Conservation (phyloP, 2,797 vertebrate species). For the Gephyroberyx darwinii region DNA sequence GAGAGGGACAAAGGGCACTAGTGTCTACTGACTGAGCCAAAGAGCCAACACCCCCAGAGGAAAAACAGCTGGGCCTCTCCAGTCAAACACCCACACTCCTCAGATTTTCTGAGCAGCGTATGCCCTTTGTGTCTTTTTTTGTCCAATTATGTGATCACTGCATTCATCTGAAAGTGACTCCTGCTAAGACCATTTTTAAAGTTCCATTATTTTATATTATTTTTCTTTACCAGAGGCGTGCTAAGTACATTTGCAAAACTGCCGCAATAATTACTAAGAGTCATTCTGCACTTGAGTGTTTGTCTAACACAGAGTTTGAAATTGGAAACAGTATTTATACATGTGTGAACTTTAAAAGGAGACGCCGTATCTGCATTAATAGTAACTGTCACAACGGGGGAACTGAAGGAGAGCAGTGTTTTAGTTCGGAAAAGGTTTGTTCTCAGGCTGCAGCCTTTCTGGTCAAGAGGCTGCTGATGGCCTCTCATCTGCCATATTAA, state of each 20-base stretch:
- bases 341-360: too few species aligned
- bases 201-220: neutral
- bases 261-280: too few species aligned
- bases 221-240: neutral
- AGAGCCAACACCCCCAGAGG: slow-evolving; percentile 58
- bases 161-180: neutral
- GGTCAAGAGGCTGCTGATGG: slow-evolving; percentile 6
- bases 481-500: slow-evolving; percentile 6
- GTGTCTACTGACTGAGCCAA: slow-evolving; percentile 72
- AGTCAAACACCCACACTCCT: slow-evolving; percentile 38
- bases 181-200: too few species aligned
- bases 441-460: neutral
- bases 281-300: too few species aligned
- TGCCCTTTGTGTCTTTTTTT: neutral
- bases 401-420: too few species aligned
- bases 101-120: slow-evolving; percentile 30
- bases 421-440: too few species aligned
- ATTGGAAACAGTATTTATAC: too few species aligned
- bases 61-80: slow-evolving; percentile 67
- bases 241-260: too few species aligned
- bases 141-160: slow-evolving; percentile 3
- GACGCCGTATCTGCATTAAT: too few species aligned
- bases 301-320: too few species aligned
- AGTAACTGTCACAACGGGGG: too few species aligned
- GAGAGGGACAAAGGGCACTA: slow-evolving; percentile 77